Evolutionary conservation across 2,888 invertebrate genomes (phyloP).

Genomic region (Doris montereyensis): DNA sequence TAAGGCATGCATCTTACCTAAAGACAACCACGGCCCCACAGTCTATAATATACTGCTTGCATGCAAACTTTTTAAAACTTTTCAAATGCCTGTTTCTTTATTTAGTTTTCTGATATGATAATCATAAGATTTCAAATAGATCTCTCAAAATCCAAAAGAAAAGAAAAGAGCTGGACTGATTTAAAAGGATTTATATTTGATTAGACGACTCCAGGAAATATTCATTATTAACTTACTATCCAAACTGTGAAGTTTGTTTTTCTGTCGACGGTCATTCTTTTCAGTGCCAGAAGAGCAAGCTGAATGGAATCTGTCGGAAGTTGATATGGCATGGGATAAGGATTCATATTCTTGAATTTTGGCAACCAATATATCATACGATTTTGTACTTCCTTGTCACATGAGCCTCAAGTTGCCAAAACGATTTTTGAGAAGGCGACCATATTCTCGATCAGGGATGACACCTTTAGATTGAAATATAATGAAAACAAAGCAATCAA

Average conservation of each 20-base stretch:
- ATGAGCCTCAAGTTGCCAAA: constrained; percentile 85
- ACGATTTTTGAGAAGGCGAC: constrained; percentile 84
- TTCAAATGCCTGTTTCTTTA: no score
- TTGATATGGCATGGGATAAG: constrained; percentile 74
- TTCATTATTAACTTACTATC: constrained; percentile 51
- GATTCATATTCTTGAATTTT: constrained; percentile 84
- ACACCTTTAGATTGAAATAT: no score
- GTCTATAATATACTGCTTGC: no score
- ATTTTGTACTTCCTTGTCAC: constrained; percentile 74
- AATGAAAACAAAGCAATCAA: no score
- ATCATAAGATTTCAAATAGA: no score
- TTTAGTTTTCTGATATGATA: no score
- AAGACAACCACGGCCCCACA: no score
- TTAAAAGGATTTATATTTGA: constrained; percentile 7
- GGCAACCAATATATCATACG: constrained; percentile 82
- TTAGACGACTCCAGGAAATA: no score
- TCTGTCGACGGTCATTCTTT: constrained; percentile 88
- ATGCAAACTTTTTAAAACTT: no score
- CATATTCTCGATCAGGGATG: constrained; percentile 91
- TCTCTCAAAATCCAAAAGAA: no score
- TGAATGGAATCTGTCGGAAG: constrained; percentile 85
- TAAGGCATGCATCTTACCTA: no score
- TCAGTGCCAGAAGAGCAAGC: constrained; percentile 86
- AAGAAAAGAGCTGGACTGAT: background rate
- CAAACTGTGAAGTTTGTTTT: constrained; percentile 77